Evolutionary conservation across 2,888 invertebrate species (phyloP).

Genomic region (Noctua janthe): DNA sequence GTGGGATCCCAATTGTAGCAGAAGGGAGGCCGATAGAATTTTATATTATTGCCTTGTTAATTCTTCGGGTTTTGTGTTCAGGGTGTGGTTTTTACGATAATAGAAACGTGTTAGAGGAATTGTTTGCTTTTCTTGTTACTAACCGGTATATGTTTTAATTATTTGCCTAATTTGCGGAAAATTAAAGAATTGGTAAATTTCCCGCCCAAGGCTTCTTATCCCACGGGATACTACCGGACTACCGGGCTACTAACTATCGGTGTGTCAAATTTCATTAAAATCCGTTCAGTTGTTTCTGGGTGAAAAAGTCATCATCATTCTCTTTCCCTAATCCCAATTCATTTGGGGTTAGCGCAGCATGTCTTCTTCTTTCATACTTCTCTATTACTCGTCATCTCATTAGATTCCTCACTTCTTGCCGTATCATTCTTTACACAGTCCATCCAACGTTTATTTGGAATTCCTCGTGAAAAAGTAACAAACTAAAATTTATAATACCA

Average conservation of each 20-base stretch:
- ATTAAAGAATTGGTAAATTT: neutral
- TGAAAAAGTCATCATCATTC: neutral
- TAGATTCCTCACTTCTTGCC: too few species aligned
- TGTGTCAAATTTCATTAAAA: neutral
- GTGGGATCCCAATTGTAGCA: slow-evolving; percentile 44
- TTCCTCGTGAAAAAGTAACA: too few species aligned
- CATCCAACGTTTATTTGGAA: too few species aligned
- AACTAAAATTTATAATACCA: neutral
- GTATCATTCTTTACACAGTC: too few species aligned
- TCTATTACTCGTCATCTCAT: too few species aligned
- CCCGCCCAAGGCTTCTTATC: neutral
- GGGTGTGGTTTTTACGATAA: slow-evolving; percentile 3
- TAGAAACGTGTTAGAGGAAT: neutral
- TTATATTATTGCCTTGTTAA: slow-evolving; percentile 57
- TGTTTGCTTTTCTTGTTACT: neutral
- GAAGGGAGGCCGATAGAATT: slow-evolving; percentile 39
- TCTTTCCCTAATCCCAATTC: too few species aligned
- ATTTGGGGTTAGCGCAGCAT: too few species aligned
- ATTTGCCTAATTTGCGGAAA: neutral
- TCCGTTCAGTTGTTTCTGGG: neutral
- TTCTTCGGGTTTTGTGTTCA: slow-evolving; percentile 27
- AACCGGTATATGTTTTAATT: neutral
- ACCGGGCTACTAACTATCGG: neutral
- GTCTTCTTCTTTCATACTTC: too few species aligned
- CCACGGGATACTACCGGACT: neutral